Evolutionary conservation across 2,797 vertebrate species (phyloP).

Genomic region (Crossoptilon crossoptilon): DNA sequence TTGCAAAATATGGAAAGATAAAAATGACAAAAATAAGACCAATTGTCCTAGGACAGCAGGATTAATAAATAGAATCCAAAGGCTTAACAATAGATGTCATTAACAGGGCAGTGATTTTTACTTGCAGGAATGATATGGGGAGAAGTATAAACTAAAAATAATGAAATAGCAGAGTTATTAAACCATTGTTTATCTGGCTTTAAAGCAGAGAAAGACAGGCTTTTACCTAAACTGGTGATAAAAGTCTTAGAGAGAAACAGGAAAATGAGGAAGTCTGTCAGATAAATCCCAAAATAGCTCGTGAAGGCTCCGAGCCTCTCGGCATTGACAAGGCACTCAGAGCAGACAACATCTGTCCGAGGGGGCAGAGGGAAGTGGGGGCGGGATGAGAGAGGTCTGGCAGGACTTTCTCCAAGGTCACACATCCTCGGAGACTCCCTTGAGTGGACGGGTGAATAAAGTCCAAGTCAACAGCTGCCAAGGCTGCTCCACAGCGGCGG

Average conservation of each 20-base stretch:
- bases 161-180: neutral
- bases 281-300: constrained; percentile 52
- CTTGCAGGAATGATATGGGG: neutral
- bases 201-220: neutral
- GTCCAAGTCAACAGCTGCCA: neutral
- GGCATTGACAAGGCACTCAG: constrained; percentile 30
- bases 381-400: neutral
- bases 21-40: neutral
- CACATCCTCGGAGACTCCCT: neutral
- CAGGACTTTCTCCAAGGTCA: neutral
- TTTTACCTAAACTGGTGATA: constrained; percentile 40
- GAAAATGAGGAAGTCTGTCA: constrained; percentile 43
- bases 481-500: neutral
- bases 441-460: neutral
- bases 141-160: constrained; percentile 24
- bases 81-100: neutral
- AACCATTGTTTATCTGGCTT: constrained; percentile 1
- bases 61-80: neutral
- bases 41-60: neutral
- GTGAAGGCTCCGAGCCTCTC: neutral
- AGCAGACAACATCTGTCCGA: neutral
- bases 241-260: neutral
- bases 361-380: neutral
- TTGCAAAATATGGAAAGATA: neutral
- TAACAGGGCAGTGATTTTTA: neutral